Conservation (phyloP, 2,113 vertebrate species). For the Nyctibius bracteatus region DNA sequence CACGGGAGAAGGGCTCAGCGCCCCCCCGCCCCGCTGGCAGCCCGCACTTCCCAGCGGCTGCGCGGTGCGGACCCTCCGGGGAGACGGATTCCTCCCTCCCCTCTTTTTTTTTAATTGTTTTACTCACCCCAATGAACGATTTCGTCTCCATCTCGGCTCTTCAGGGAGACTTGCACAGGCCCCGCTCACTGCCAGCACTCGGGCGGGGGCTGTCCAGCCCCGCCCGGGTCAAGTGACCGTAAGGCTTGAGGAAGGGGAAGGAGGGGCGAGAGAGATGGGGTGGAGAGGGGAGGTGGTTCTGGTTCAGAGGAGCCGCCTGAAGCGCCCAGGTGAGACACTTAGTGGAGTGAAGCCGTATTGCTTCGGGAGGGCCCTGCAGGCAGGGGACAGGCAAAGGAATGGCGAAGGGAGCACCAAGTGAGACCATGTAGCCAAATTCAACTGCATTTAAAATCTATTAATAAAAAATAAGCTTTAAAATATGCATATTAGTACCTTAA, state of each 20-base stretch:
- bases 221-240: neutral
- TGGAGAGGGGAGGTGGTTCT: neutral
- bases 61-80: neutral
- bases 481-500: neutral
- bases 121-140: neutral
- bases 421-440: rapidly evolving
- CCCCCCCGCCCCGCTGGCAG: too few species aligned
- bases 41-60: too few species aligned
- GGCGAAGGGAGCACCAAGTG: rapidly evolving
- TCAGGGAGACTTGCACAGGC: neutral
- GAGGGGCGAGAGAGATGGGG: neutral
- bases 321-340: neutral
- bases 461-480: neutral
- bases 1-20: neutral
- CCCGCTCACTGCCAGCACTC: neutral
- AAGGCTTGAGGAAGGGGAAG: neutral
- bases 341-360: neutral
- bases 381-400: neutral
- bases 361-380: neutral
- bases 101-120: rapidly evolving
- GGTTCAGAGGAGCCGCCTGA: neutral
- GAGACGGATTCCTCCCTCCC: too few species aligned
- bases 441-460: neutral
- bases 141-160: neutral
- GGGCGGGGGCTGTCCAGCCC: neutral